Evolutionary conservation across 2,113 vertebrate species (phyloP).

Genomic region (Pangasianodon gigas): DNA sequence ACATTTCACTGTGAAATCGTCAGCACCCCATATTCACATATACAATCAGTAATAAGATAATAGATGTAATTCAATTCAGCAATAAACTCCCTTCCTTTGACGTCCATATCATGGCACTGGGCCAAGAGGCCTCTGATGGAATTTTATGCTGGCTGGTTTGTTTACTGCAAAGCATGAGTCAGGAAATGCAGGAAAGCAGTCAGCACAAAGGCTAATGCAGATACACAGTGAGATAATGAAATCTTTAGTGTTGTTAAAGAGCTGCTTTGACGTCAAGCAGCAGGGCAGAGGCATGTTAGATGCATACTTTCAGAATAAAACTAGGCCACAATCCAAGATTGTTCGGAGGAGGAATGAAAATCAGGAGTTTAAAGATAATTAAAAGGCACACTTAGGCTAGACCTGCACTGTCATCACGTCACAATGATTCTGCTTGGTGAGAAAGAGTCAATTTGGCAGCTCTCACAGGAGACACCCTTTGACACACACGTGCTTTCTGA

Average conservation of each 20-base stretch:
- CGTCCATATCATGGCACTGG: conserved; percentile 5
- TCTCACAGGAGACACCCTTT: conserved; percentile 9
- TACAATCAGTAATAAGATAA: conserved; percentile 9
- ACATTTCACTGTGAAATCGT: conserved; percentile 61
- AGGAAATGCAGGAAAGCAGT: background rate
- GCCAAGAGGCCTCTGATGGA: background rate
- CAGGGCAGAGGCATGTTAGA: conserved; percentile 57
- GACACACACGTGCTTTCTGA: background rate
- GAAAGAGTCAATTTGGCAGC: conserved; percentile 27
- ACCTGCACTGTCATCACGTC: conserved; percentile 3
- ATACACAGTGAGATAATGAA: conserved; percentile 37
- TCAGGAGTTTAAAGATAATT: background rate
- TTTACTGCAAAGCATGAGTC: background rate
- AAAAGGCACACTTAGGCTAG: conserved; percentile 48
- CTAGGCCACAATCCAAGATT: background rate
- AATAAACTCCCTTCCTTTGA: conserved; percentile 28
- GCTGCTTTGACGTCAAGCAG: conserved; percentile 64
- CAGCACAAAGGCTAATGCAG: background rate
- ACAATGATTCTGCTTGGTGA: conserved; percentile 30
- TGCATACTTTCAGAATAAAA: conserved; percentile 14
- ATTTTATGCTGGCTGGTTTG: background rate
- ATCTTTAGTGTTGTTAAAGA: conserved; percentile 53
- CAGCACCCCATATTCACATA: conserved; percentile 50
- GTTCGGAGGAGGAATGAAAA: conserved; percentile 9
- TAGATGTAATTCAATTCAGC: conserved; percentile 9